Conservation (phyloP, 2,113 vertebrate genomes). For the Rhabdomys dilectus region DNA sequence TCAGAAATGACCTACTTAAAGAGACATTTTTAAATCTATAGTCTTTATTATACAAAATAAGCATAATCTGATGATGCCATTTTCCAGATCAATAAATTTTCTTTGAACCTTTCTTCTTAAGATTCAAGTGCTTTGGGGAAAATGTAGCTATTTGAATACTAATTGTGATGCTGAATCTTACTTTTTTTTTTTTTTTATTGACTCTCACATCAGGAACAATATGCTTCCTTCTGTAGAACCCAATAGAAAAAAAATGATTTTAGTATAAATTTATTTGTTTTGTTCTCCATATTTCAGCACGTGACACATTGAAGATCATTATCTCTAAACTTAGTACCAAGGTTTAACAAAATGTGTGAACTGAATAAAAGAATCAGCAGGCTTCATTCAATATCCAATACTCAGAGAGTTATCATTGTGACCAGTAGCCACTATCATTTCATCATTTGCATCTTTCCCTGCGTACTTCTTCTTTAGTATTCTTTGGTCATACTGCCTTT, state of each 20-base stretch:
- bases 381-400: neutral
- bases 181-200: constrained; percentile 35
- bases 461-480: neutral
- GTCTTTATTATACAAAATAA: constrained; percentile 80
- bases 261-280: neutral
- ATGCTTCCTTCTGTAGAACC: neutral
- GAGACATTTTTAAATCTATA: constrained; percentile 81
- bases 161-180: constrained; percentile 57
- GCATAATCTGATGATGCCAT: constrained; percentile 71
- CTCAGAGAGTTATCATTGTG: neutral
- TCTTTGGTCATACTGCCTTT: neutral
- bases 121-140: constrained; percentile 54
- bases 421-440: too few relatives aligned
- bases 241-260: neutral
- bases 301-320: neutral
- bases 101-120: constrained; percentile 70
- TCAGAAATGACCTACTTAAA: constrained; percentile 70
- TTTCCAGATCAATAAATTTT: constrained; percentile 80
- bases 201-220: neutral
- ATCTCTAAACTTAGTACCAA: neutral
- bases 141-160: constrained; percentile 71
- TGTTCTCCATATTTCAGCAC: neutral
- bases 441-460: too few relatives aligned
- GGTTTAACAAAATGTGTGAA: neutral
- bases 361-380: neutral